Evolutionary conservation across 1,140 invertebrate genomes (phyloP).

Genomic region (Bursaphelenchus mucronatus): DNA sequence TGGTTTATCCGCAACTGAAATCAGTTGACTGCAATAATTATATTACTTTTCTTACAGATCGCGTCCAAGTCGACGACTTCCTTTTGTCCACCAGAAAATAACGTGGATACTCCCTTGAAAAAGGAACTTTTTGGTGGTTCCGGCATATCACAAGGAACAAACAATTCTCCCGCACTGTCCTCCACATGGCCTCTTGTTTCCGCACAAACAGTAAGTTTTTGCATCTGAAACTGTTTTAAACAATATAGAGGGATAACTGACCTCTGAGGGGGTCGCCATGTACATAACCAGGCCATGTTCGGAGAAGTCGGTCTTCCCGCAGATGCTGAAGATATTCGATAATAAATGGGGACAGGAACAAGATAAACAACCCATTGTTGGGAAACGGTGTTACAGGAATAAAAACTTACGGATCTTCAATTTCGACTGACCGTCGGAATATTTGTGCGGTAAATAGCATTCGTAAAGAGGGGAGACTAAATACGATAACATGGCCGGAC

Average conservation of each 20-base stretch:
- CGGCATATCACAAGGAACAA: constrained; percentile 59
- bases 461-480: constrained; percentile 52
- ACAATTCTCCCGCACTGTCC: constrained; percentile 54
- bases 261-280: constrained; percentile 54
- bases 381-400: constrained; percentile 11
- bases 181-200: constrained; percentile 50
- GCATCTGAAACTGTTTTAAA: constrained; percentile 44
- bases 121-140: constrained; percentile 59
- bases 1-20: constrained; percentile 49
- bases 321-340: constrained; percentile 48
- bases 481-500: constrained; percentile 49
- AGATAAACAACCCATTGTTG: constrained; percentile 21
- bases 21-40: constrained; percentile 17
- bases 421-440: constrained; percentile 54
- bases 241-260: constrained; percentile 19
- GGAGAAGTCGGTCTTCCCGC: constrained; percentile 49
- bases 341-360: constrained; percentile 10
- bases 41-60: constrained; percentile 44
- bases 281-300: constrained; percentile 59
- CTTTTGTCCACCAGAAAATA: constrained; percentile 39
- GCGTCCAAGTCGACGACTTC: constrained; percentile 51
- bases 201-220: constrained; percentile 59
- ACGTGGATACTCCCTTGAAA: constrained; percentile 54
- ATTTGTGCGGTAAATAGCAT: constrained; percentile 36
- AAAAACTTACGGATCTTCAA: constrained; percentile 56